Conservation (phyloP, 64 coral and sea anemone species). For the Trachythela sp. region DNA sequence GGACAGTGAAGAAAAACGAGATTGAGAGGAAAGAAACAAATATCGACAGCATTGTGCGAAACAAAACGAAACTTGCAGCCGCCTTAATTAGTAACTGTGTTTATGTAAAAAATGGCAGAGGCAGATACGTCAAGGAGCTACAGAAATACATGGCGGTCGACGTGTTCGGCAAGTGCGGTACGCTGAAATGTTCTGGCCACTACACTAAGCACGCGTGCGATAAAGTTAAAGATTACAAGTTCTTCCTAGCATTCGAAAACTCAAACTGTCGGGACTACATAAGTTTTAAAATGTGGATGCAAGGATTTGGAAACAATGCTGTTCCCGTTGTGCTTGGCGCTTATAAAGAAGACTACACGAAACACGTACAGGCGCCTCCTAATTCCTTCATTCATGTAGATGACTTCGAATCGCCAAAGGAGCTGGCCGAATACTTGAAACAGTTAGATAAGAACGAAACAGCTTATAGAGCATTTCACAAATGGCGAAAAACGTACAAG, state of each 20-base stretch:
- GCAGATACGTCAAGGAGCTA: background rate
- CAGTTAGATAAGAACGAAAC: slow-evolving; percentile 19
- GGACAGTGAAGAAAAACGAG: slow-evolving; percentile 8
- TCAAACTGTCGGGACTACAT: slow-evolving; percentile 42
- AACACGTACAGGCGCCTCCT: background rate
- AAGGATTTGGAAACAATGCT: too few relatives aligned
- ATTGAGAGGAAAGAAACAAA: background rate
- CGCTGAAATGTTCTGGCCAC: background rate
- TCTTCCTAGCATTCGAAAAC: slow-evolving; percentile 43
- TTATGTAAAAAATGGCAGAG: background rate
- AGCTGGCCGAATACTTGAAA: slow-evolving; percentile 34
- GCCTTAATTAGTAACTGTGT: slow-evolving; percentile 16
- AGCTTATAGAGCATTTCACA: too few relatives aligned
- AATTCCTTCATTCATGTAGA: slow-evolving; percentile 33
- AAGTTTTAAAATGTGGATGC: background rate
- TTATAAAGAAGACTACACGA: too few relatives aligned
- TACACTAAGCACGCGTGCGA: background rate
- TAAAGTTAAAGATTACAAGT: slow-evolving; percentile 5
- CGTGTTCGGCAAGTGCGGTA: slow-evolving; percentile 21
- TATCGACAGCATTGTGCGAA: background rate
- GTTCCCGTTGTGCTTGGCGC: too few relatives aligned
- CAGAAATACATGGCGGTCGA: slow-evolving; percentile 40
- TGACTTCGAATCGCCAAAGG: slow-evolving; percentile 21
- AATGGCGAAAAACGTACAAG: too few relatives aligned
- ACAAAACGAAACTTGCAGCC: slow-evolving; percentile 37